Base-by-base conservation (phyloP, 1,140 invertebrate genomes). In the Ceratitis capitata region DNA sequence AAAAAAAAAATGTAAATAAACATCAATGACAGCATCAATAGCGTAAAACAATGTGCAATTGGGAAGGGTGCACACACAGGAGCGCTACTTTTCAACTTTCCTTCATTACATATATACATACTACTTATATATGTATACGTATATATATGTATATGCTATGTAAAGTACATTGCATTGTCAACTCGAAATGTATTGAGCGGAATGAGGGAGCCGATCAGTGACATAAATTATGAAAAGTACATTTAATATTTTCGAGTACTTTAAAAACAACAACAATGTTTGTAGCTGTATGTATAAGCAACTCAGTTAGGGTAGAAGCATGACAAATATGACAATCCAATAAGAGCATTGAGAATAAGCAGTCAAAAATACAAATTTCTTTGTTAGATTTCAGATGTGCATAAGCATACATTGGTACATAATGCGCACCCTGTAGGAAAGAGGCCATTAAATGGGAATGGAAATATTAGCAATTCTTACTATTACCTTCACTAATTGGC, bases 141-240 rank as follows among this genome's bases (percentile, higher is more conserved):
- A 2, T 64, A 29, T 56, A 9, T 56, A 7, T 56, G 51, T 56
- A 56, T 23, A n/a, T 23, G n/a, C n/a, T n/a, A n/a, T n/a, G n/a
- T n/a, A n/a, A n/a, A n/a, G n/a, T n/a, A n/a, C n/a, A n/a, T n/a
- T n/a, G n/a, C n/a, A n/a, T n/a, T n/a, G n/a, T n/a, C n/a, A n/a
- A n/a, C n/a, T n/a, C n/a, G n/a, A 23, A 56, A 56, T 2, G n/a
- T 53, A 56, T 56, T 56, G n/a, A 69, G 61, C 39, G 61, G 35
- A 85, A 45, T 6, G 19, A 45, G 58, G 39, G 84, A 85, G 58
- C 32, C 32, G 58, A 69, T 85, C 84, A 16, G 58, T 69, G 84
- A 85, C 84, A 85, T 85, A 64, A 61, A 85, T 85, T 64, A 85
- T 85, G 53, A 69, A 61, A 85, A 85, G n/a, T 45, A 42, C 14